These are phyloP conservation scores for Sebastes oblongus DNA, from an alignment of 2,797 vertebrate species.

Conservation along the genomic window DNA sequence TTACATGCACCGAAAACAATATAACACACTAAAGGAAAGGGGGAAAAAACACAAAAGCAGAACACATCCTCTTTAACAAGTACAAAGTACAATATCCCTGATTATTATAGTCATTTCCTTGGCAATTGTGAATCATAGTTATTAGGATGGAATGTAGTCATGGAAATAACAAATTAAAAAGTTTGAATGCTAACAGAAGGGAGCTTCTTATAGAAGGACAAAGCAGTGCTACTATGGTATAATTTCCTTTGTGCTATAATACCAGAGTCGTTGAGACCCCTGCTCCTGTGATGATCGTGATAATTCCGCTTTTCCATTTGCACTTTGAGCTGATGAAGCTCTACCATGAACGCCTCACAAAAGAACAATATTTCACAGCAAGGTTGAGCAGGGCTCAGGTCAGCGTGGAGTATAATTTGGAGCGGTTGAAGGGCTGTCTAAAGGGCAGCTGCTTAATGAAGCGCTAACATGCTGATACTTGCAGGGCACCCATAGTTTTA, in stretches of 20 bases:
- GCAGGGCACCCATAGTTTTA: slow-evolving; percentile 7
- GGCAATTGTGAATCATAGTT: neutral
- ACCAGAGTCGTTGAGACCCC: neutral
- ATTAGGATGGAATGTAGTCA: neutral
- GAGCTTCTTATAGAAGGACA: neutral
- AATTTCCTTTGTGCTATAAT: neutral
- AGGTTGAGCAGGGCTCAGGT: slow-evolving; percentile 5
- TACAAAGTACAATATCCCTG: neutral
- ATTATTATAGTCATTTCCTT: neutral
- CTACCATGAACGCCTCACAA: neutral
- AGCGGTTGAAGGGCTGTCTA: slow-evolving; percentile 9
- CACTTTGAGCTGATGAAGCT: slow-evolving; percentile 9
- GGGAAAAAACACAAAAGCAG: too few species aligned
- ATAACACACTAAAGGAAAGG: too few species aligned
- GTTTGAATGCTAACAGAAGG: neutral
- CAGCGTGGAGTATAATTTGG: slow-evolving; percentile 15
- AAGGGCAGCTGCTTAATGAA: slow-evolving; percentile 29
- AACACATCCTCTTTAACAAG: neutral
- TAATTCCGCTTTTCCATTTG: neutral
- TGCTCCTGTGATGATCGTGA: neutral
- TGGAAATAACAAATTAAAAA: neutral
- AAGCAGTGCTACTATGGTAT: neutral
- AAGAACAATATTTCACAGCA: neutral
- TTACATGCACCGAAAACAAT: rapidly evolving
- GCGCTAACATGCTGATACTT: slow-evolving; percentile 17